Percentiles rank a stretch among this genome's conserved stretches.
phyloP scores from a whole-genome alignment of 2,113 vertebrate species.

The Paracanthobrama guichenoti region DNA sequence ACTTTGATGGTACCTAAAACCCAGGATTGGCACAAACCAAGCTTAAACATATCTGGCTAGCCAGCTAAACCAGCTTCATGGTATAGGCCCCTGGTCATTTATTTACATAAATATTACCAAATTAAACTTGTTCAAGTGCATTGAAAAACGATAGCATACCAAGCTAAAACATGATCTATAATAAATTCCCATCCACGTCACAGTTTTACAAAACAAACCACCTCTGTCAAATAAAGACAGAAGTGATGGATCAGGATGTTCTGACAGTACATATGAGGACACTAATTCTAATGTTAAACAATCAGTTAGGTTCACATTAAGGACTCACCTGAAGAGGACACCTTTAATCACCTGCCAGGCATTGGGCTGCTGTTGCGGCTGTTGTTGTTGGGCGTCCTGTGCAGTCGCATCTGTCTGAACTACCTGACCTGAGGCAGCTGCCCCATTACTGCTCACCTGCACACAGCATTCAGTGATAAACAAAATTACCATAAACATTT shows the following conservation, averaged over 20 bases:
- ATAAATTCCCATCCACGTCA: neutral
- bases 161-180: neutral
- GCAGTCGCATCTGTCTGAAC: conserved; percentile 77
- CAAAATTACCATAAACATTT: neutral
- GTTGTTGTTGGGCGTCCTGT: conserved; percentile 74
- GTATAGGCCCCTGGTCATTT: too few relatives aligned
- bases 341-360: conserved; percentile 95
- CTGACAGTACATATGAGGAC: neutral
- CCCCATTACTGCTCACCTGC: conserved; percentile 86
- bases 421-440: conserved; percentile 71
- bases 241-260: neutral
- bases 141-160: neutral
- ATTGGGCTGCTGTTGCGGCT: conserved; percentile 81
- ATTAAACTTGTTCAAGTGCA: neutral
- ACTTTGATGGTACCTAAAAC: too few relatives aligned
- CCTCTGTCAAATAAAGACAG: neutral
- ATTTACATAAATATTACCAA: neutral
- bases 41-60: too few relatives aligned
- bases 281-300: neutral
- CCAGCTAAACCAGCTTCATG: too few relatives aligned
- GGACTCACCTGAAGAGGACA: conserved; percentile 85
- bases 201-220: neutral
- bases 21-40: too few relatives aligned
- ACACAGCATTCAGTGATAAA: conserved; percentile 42
- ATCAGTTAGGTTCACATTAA: neutral